phyloP scores from a whole-genome alignment of 2,113 vertebrate species.

The Rattus norvegicus region GRCr8 NC_086027.1:23352001-23352500 shows the following conservation, averaged over 20 bases:
- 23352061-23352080: not conserved
- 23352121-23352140: not conserved
- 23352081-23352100: not conserved
- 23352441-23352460: not conserved
- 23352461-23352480: not conserved
- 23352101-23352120: not conserved
- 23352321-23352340: not conserved
- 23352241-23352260: not conserved
- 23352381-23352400: too few species aligned
- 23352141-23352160: not conserved
- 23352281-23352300: not conserved
- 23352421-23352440: not conserved
- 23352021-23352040: too few species aligned
- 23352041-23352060: not conserved
- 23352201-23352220: not conserved
- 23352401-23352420: not conserved
- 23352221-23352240: not conserved
- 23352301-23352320: not conserved
- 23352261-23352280: not conserved
- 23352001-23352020: not conserved
- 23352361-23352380: not conserved
- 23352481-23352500: not conserved
- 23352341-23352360: not conserved
- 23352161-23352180: not conserved
- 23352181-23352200: not conserved